Conservation (phyloP, 2,113 vertebrate species). For the Chelonoidis abingdonii region DNA sequence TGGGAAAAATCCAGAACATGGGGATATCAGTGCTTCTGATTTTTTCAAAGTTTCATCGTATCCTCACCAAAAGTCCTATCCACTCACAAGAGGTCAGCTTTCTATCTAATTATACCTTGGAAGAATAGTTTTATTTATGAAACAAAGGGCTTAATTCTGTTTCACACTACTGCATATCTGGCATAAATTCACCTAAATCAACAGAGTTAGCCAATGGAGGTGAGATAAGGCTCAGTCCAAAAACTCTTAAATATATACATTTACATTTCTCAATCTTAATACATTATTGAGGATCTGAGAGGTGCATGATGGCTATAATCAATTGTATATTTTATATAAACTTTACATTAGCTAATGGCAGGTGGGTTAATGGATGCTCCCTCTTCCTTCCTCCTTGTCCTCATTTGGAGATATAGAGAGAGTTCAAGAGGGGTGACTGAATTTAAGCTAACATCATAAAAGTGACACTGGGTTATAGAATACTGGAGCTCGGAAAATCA, state of each 20-base stretch:
- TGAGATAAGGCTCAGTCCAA: conserved; percentile 19
- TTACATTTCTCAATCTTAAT: neutral
- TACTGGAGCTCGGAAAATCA: neutral
- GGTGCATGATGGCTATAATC: neutral
- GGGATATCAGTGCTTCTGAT: neutral
- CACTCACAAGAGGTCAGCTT: neutral
- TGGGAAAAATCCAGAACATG: neutral
- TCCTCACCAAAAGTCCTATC: neutral
- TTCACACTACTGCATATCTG: neutral
- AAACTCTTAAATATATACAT: neutral
- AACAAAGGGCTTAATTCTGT: conserved; percentile 16
- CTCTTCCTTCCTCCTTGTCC: neutral
- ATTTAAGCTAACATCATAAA: neutral
- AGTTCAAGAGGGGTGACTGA: neutral
- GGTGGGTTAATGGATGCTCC: neutral
- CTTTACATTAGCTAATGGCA: neutral
- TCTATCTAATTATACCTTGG: neutral
- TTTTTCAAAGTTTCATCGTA: neutral
- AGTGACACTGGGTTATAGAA: neutral
- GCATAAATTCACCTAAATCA: conserved; percentile 11
- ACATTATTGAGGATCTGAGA: neutral
- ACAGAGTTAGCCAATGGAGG: neutral
- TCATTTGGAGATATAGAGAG: neutral
- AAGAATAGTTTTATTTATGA: neutral
- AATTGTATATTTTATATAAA: neutral